Conservation (phyloP, 2,113 vertebrate species). For the Petrocephalus zakoni region DNA sequence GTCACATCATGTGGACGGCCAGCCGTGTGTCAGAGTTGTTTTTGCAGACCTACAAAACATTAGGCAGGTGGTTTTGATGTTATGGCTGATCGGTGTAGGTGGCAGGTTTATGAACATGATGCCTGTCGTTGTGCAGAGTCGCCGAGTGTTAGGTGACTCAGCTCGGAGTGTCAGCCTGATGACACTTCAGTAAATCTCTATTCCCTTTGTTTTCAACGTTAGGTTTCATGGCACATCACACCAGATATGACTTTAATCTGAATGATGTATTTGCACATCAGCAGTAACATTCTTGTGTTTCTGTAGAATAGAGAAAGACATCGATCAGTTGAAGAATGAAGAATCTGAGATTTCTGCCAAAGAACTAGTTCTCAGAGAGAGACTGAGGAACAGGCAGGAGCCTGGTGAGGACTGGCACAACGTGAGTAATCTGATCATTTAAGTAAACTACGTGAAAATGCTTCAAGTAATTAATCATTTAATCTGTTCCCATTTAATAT, state of each 20-base stretch:
- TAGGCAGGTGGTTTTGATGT: background rate
- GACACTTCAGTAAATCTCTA: background rate
- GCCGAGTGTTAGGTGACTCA: background rate
- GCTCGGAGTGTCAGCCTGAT: background rate
- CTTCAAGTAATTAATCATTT: background rate
- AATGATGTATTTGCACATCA: background rate
- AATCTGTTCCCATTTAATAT: background rate
- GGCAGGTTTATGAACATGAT: background rate
- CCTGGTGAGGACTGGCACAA: conserved; percentile 90
- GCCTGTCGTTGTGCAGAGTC: background rate
- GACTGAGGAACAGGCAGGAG: conserved; percentile 84
- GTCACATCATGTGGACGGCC: background rate
- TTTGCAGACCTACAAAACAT: background rate
- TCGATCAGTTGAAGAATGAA: conserved; percentile 81
- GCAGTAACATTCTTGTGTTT: conserved; percentile 38
- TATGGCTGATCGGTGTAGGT: background rate
- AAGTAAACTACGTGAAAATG: background rate
- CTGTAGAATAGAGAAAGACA: conserved; percentile 86
- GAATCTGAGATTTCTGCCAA: conserved; percentile 95
- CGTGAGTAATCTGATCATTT: conserved; percentile 52
- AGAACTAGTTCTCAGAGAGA: conserved; percentile 88
- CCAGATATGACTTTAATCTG: background rate
- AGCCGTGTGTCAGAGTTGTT: background rate
- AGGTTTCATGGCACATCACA: background rate
- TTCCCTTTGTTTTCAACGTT: background rate